Conservation (phyloP, 1,140 invertebrate genomes). For the Cotesia vestalis region DNA sequence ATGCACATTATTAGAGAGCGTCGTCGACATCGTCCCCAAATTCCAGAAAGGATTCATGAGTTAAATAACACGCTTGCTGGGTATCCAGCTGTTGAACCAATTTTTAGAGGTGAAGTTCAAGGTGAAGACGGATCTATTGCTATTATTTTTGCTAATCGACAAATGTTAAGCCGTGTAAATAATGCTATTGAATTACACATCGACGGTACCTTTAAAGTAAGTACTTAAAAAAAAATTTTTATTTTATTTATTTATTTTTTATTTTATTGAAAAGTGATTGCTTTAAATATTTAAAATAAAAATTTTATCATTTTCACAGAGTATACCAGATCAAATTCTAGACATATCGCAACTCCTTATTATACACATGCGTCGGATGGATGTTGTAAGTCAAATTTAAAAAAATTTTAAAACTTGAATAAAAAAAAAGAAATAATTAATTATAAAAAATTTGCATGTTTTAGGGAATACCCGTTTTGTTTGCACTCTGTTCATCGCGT, state of each 20-base stretch:
- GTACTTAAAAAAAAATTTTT: no score
- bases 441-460: no score
- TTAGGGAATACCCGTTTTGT: no score
- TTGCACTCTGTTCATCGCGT: background rate
- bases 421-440: no score
- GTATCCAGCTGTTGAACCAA: background rate
- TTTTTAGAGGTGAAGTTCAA: background rate
- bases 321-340: background rate
- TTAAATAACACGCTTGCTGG: background rate
- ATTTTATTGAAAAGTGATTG: no score
- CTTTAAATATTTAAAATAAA: no score
- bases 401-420: background rate
- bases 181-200: background rate
- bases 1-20: background rate
- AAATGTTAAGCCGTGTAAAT: background rate
- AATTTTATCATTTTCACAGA: no score
- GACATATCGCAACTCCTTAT: background rate
- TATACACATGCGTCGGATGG: background rate
- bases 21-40: background rate
- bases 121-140: background rate
- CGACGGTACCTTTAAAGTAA: slow-evolving; percentile 16
- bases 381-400: slow-evolving; percentile 5
- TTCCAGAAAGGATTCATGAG: background rate
- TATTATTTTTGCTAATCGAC: background rate
- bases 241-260: no score